A percentile compares a stretch with the other conserved stretches of the same genome.
Conservation (phyloP, 1,140 invertebrate genomes). For the Pygmarrhopalites habei region DNA sequence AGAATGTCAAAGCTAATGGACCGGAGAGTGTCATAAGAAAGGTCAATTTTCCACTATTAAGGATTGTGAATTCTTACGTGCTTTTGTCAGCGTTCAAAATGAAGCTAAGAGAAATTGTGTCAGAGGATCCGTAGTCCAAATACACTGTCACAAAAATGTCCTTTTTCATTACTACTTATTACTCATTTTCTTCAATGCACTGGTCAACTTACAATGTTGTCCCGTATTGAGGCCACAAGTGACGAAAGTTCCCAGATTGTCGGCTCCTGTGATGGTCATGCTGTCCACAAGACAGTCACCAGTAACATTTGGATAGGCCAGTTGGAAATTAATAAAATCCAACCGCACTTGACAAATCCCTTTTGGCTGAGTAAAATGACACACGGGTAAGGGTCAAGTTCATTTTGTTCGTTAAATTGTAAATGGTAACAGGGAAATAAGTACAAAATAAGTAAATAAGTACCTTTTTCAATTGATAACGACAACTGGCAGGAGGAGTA, state of each 20-base stretch:
- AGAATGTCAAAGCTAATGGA: too few species aligned
- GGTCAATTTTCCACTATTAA: too few species aligned
- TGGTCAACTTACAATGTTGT: background rate
- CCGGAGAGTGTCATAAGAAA: too few species aligned
- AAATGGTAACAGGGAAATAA: too few species aligned
- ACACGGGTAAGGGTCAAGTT: too few species aligned
- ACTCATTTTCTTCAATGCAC: background rate
- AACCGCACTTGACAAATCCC: background rate
- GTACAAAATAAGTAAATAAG: too few species aligned
- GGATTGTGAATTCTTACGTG: too few species aligned
- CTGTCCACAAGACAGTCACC: background rate
- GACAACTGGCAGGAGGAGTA: too few species aligned
- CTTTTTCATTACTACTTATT: background rate
- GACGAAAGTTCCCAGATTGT: background rate
- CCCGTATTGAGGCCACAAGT: background rate
- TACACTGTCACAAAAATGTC: constrained; percentile 1
- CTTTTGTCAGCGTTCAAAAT: background rate
- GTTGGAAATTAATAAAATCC: background rate
- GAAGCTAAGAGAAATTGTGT: background rate
- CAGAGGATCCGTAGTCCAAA: background rate
- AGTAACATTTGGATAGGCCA: background rate
- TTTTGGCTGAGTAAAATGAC: too few species aligned
- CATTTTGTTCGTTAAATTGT: too few species aligned
- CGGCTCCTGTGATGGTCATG: background rate
- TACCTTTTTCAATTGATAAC: too few species aligned